Conservation (phyloP, 2,113 vertebrate species). For the Turdus rufiventris region DNA sequence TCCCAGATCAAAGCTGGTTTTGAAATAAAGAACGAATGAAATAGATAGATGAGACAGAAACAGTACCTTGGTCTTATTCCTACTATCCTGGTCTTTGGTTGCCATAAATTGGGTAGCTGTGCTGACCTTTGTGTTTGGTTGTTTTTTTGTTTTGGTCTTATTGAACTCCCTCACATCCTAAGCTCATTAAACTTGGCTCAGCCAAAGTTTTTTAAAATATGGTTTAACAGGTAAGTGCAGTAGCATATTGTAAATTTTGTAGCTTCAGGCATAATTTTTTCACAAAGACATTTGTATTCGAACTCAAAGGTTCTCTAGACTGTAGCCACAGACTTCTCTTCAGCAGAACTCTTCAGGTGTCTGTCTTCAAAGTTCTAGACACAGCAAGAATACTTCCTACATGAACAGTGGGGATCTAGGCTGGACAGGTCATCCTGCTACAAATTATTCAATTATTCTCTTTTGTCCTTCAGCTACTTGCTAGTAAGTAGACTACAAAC, state of each 20-base stretch:
- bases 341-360: neutral
- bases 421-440: neutral
- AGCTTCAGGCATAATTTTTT: neutral
- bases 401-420: neutral
- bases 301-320: neutral
- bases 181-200: slow-evolving; percentile 10
- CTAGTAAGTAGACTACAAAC: neutral
- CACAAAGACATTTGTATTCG: neutral
- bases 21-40: neutral
- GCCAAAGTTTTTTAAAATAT: neutral
- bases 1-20: neutral
- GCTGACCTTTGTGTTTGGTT: slow-evolving; percentile 10
- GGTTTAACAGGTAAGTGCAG: neutral
- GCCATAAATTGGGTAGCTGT: neutral
- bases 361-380: neutral
- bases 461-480: neutral
- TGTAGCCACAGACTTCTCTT: neutral
- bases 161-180: slow-evolving; percentile 12
- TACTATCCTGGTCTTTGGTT: neutral
- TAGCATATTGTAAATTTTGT: neutral
- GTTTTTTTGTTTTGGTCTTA: neutral
- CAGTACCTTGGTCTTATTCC: neutral
- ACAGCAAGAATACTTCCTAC: neutral
- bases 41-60: neutral
- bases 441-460: neutral